Conservation (phyloP, 2,888 invertebrate species). For the Apomyelois bistriatella region DNA sequence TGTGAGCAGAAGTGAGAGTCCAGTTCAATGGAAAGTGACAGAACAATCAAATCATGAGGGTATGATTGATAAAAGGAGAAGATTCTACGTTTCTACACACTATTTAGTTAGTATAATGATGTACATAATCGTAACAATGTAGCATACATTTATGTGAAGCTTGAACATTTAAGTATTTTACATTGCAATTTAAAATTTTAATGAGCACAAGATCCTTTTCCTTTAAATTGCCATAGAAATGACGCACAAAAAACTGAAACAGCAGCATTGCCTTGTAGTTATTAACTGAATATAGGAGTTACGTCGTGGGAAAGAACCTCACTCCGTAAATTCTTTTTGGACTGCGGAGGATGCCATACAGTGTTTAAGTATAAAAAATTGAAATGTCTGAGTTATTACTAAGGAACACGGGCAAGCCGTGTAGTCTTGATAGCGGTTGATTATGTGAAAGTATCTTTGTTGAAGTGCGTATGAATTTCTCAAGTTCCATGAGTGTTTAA, state of each 20-base stretch:
- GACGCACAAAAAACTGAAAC: conserved; percentile 40
- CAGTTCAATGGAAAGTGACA: too few relatives aligned
- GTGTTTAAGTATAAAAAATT: conserved; percentile 33
- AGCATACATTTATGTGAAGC: background rate
- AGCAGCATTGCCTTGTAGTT: conserved; percentile 46
- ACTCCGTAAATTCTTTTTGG: conserved; percentile 32
- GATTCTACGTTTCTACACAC: too few relatives aligned
- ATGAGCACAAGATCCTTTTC: background rate
- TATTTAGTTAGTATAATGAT: too few relatives aligned
- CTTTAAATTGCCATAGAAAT: conserved; percentile 8
- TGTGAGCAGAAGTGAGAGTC: too few relatives aligned
- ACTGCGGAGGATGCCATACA: conserved; percentile 28
- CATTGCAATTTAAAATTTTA: background rate
- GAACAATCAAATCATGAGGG: too few relatives aligned
- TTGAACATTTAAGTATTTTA: background rate
- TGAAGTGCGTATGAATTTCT: conserved; percentile 23
- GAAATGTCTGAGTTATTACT: conserved; percentile 32
- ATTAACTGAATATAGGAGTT: conserved; percentile 45
- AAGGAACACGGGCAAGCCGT: conserved; percentile 32
- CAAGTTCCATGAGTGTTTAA: conserved; percentile 22
- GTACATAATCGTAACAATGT: too few relatives aligned
- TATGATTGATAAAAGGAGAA: too few relatives aligned
- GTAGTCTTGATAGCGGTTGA: conserved; percentile 41
- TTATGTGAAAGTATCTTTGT: conserved; percentile 35
- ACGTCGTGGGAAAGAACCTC: conserved; percentile 51